Conservation (phyloP, 2,888 invertebrate genomes). For the Cyclophora punctaria region DNA sequence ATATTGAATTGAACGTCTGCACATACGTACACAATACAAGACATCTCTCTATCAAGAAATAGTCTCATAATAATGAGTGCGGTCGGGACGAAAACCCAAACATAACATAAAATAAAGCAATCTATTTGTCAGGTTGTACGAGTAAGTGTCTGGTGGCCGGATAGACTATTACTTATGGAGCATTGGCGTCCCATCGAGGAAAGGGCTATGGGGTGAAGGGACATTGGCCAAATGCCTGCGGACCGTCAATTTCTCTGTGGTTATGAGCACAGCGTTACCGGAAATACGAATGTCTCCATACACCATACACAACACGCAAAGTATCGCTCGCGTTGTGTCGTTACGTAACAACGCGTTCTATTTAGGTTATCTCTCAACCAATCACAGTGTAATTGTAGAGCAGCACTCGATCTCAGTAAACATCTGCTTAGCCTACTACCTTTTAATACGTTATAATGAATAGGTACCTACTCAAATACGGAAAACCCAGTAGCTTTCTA, state of each 20-base stretch:
- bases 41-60: not conserved
- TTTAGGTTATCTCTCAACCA: too few species aligned
- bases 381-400: too few species aligned
- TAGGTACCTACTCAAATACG: too few species aligned
- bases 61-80: constrained; percentile 11
- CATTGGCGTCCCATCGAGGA: constrained; percentile 28
- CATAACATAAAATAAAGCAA: constrained; percentile 20
- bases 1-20: not conserved
- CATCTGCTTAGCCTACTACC: too few species aligned
- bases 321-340: too few species aligned
- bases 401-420: too few species aligned
- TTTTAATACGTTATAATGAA: too few species aligned
- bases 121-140: constrained; percentile 16
- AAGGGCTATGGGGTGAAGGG: constrained; percentile 30
- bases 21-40: constrained; percentile 1
- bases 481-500: too few species aligned
- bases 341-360: too few species aligned
- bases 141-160: constrained; percentile 25
- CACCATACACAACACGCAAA: too few species aligned
- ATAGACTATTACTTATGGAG: constrained; percentile 31
- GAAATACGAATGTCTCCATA: constrained; percentile 9
- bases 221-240: constrained; percentile 12
- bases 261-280: constrained; percentile 9
- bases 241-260: constrained; percentile 12
- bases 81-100: constrained; percentile 18